A percentile compares a stretch with the other conserved stretches of the same genome.
These are phyloP conservation scores for Parasteatoda tepidariorum DNA, from an alignment of 1,140 invertebrate species.

Conservation along the genomic window DNA sequence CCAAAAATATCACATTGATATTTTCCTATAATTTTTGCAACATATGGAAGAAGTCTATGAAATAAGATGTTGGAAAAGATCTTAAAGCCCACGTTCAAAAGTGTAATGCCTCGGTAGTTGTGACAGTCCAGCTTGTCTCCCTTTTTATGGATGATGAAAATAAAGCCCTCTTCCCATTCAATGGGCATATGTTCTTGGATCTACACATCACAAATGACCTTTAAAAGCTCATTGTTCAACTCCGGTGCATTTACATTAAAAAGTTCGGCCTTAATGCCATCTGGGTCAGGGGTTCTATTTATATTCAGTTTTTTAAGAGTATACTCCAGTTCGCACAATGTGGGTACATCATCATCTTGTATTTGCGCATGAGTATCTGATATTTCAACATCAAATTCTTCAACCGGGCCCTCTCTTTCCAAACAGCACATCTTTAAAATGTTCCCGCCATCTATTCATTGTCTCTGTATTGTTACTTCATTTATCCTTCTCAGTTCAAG, in stretches of 20 bases:
- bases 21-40: too few species aligned
- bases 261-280: conserved; percentile 24
- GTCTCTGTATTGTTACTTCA: background rate
- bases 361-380: background rate
- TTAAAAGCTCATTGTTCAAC: too few species aligned
- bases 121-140: background rate
- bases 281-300: background rate
- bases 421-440: too few species aligned
- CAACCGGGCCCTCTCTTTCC: background rate
- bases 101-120: background rate
- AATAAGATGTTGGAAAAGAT: too few species aligned
- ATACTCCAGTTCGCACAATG: too few species aligned
- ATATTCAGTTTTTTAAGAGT: conserved; percentile 19
- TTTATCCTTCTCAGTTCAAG: background rate
- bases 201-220: too few species aligned
- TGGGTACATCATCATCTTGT: background rate
- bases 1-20: background rate
- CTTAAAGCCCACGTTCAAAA: background rate
- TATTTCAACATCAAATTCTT: too few species aligned
- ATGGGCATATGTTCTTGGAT: background rate
- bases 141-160: too few species aligned
- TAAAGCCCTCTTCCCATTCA: background rate
- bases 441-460: too few species aligned
- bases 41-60: too few species aligned
- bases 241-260: too few species aligned